Base-by-base conservation (phyloP, 1,140 invertebrate species). In the Teleopsis dalmanni region DNA sequence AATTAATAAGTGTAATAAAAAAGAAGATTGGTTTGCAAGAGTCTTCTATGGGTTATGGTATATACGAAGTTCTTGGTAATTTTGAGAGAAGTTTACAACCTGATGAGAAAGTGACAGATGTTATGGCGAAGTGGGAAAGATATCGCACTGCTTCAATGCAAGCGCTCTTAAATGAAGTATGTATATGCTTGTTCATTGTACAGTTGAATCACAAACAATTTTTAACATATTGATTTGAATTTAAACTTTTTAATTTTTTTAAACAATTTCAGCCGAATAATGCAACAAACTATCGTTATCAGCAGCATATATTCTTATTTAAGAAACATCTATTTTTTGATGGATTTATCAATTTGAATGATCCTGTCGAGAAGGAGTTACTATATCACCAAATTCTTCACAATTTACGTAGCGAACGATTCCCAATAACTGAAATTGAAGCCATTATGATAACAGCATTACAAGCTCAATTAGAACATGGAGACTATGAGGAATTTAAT, bases 381-480 rank as follows among this genome's bases (percentile, higher is more conserved):
- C 70, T 98, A n/a, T 95, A 95, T 72, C 91, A 96, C 74, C 94
- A 98, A 75, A 85, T 95, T 25, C 74, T 96, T 36, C 88, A 94
- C 62, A 85, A 88, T 60, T 79, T 97, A 16, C 78, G 91, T 50
- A 88, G 87, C 48, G 91, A 96, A 74, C 77, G 89, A 16, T 90
- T 94, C 61, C 92, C 91, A 1, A 84, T 95, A 23, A 88, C 88
- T 18, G 87, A 90, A 57, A 89, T 91, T 67, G 91, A 96, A 76
- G 91, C 91, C 38, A 91, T 94, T 69, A 94, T 96, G 86, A 70
- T 98, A 38, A 89, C 92, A 45, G 91, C 94, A 23, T 76, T 98
- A 18, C 90, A 95, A 78, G 86, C 90, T 13, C 93, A 97, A 74
- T 78, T 95, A 10, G 92, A 95, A 71, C 78, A 90, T 29, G 88